Evolutionary conservation across 2,113 vertebrate genomes (phyloP), one percentile per base, ranked within the genome.

Genomic region (Mesocricetus auratus): DNA sequence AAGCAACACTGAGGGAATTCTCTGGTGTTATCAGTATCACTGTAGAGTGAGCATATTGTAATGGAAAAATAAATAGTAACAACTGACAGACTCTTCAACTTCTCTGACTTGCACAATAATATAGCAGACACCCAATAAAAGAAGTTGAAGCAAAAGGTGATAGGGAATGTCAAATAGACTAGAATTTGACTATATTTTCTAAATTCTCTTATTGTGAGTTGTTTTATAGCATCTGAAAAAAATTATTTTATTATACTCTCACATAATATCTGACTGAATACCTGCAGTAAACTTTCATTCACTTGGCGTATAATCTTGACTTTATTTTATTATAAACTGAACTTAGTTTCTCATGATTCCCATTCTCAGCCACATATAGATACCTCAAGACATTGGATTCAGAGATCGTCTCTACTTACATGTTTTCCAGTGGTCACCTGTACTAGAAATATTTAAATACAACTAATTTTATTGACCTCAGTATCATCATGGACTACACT

Each of bases 391-490:
- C 71, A 50, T 10, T 58, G 3, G 4, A 53, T 86, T 16, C 73
- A 33, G 11, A 83, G 3, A 31, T 62, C 69, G 50, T 12, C 36
- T 21, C 17, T 53, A 64, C 62, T 64, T 53, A n/a, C 5, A 10
- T 68, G 15, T 50, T 16, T 50, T 2, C 17, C 71, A 22, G 8
- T 71, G 17, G 21, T 1, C 3, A 50, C 11, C 5, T 47, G 2
- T 16, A 3, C 31, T 19, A 33, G 36, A 47, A 8, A 87, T 24
- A 68, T 7, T 69, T 78, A 78, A 33, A 42, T 64, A 15, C 5
- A 42, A 47, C 0, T 9, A 16, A 74, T 9, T 9, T 39, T 10
- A 71, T 36, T 42, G 1, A 24, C 2, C 1, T 45, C 17, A 0
- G 24, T 21, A 73, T 50, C 47, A 0, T 64, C 56, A 36, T 26